Conservation (phyloP, 2,888 invertebrate species). For the Carcina quercana region DNA sequence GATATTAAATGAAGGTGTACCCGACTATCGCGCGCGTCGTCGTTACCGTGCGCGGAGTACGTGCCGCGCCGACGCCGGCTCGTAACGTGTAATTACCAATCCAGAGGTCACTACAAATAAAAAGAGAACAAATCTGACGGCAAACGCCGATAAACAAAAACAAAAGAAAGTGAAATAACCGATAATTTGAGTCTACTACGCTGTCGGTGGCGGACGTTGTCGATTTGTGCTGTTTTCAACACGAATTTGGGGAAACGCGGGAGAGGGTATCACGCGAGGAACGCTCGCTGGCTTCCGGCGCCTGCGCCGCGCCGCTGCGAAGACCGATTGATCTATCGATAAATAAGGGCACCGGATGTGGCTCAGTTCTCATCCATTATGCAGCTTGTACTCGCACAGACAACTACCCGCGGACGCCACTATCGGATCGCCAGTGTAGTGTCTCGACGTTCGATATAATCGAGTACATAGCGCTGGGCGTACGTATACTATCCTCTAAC, state of each 20-base stretch:
- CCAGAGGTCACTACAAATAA: constrained; percentile 70
- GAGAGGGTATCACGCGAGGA: constrained; percentile 48
- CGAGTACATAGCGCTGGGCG: no score
- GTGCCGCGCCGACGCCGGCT: constrained; percentile 40
- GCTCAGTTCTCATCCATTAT: constrained; percentile 35
- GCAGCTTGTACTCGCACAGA: constrained; percentile 28
- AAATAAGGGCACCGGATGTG: constrained; percentile 40
- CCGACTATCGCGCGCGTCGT: constrained; percentile 47
- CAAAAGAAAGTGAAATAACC: constrained; percentile 67
- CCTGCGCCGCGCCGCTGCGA: constrained; percentile 34
- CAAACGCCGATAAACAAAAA: constrained; percentile 53
- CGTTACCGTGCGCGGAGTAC: constrained; percentile 50
- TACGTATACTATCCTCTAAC: no score
- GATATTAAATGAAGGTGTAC: constrained; percentile 70
- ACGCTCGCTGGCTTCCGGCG: constrained; percentile 30
- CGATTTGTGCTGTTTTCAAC: constrained; percentile 48
- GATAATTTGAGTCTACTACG: constrained; percentile 51
- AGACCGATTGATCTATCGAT: constrained; percentile 37
- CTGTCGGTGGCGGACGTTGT: constrained; percentile 52
- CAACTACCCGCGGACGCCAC: constrained; percentile 23
- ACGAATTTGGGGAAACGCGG: constrained; percentile 51
- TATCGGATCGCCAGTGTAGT: constrained; percentile 32
- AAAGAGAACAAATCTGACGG: constrained; percentile 45
- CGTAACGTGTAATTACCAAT: constrained; percentile 61
- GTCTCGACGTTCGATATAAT: no score